Base-by-base conservation (phyloP, 2,113 vertebrate species). In the Azemiops feae region DNA sequence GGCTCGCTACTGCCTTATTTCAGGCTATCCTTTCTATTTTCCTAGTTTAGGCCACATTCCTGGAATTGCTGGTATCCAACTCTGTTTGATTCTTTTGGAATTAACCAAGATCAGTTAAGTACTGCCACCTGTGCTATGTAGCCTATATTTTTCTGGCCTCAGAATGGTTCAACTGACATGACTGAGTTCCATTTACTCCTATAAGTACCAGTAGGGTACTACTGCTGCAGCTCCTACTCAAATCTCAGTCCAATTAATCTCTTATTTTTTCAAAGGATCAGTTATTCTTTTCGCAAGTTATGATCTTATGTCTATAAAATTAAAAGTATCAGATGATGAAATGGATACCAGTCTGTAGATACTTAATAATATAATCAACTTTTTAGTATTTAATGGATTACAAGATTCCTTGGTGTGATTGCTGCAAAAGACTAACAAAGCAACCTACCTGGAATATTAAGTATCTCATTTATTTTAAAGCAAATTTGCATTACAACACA, bases 401-500 rank as follows among this genome's bases (percentile, higher is more conserved):
- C 47, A 91, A 74, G 52, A 39, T 53, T 39, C 64, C 12, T 91
- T 81, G 30, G 50, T 53, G 60, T 14, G 25, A 34, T 85, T 81
- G 47, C 64, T 52, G 47, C 60, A 53, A 52, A 34, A 54, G 64
- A 81, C n/a, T 90, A 39, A 85, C 22, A 85, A 22, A 27, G 50
- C 11, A 16, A 81, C 50, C n/a, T 34, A 81, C 64, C 50, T 54
- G n/a, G 64, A 85, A 91, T 85, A 81, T n/a, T 91, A n/a, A 87
- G 22, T 39, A 87, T 64, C 85, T 47, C 43, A 85, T 90, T 50
- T 88, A 85, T 94, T 91, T 9, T 93, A 27, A 94, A 92, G 50
- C 27, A 88, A 6, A 5, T 89, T 93, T 85, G 45, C 16, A 3
- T 64, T 2, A 87, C 3, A 43, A 45, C 16, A 5, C 45, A 34